Evolutionary conservation across 2,113 vertebrate genomes (phyloP), one percentile per base, ranked within the genome.

Genomic region (Lepisosteus oculatus): DNA sequence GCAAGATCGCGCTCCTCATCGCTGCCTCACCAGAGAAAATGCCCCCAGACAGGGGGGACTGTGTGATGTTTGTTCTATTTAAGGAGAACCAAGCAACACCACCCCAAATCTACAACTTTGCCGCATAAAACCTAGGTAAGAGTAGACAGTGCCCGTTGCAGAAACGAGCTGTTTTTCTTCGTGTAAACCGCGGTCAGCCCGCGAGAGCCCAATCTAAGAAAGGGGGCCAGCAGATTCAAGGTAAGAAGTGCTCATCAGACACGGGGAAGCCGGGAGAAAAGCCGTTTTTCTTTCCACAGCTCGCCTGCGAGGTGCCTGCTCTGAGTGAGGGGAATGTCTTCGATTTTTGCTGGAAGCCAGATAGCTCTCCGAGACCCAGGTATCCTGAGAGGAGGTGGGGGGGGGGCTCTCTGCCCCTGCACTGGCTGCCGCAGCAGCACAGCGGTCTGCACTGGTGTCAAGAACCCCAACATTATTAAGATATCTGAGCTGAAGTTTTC

Each of bases 401-500:
- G 51, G 7, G 11, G 44, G 17, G 64, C 56, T 8, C 56, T 14
- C 11, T 14, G 56, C 7, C 13, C 7, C 56, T 14, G 56, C 2
- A 12, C 8, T 13, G 3, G n/a, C 11, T 14, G 56, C 56, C 41
- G 3, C 17, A 64, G 62, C 12, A 64, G 8, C 9, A n/a, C 11
- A 51, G 17, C 42, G 51, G 44, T 64, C 71, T 55, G n/a, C 57
- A 12, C 14, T 67, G 42, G 69, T 67, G 65, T 55, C 63, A 54
- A 61, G 63, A 69, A 84, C 83, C 82, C 91, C 83, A 92, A 90
- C 88, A 89, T 91, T 90, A 94, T 84, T 86, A 88, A 84, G 86
- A 95, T 87, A 92, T 91, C 85, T 87, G 84, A 81, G 87, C 77
- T 77, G 87, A 94, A 94, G 88, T 94, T 95, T 91, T 86, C 86